Evolutionary conservation across 2,797 vertebrate species (phyloP).

Genomic region (Liasis olivaceus): DNA sequence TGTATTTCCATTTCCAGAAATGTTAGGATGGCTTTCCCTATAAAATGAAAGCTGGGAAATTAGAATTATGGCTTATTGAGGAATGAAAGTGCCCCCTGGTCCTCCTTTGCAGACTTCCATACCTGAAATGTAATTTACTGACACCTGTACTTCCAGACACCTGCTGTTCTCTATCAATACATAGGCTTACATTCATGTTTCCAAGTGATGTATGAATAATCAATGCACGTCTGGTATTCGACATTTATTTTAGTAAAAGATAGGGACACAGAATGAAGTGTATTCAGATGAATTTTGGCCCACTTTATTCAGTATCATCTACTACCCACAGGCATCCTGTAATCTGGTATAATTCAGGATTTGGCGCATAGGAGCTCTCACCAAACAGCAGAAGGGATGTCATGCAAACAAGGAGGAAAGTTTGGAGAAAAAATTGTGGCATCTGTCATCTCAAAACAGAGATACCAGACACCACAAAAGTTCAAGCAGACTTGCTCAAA

Average conservation of each 20-base stretch:
- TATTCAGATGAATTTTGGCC: background rate
- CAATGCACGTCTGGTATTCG: slow-evolving; percentile 7
- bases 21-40: no score
- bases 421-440: no score
- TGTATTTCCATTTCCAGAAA: no score
- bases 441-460: background rate
- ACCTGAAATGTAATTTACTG: no score
- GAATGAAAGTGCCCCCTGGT: no score
- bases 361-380: background rate
- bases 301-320: background rate
- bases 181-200: background rate
- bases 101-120: no score
- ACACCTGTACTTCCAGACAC: slow-evolving; percentile 39
- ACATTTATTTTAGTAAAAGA: background rate
- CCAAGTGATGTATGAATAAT: background rate
- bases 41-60: no score
- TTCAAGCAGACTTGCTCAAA: background rate
- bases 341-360: background rate
- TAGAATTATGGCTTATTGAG: no score
- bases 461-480: background rate
- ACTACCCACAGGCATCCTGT: background rate
- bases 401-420: background rate
- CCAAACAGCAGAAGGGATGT: no score
- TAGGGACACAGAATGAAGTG: slow-evolving; percentile 20
- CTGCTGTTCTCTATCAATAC: slow-evolving; percentile 12